phyloP scores from a whole-genome alignment of 2,797 vertebrate species.

The Tapera naevia region DNA sequence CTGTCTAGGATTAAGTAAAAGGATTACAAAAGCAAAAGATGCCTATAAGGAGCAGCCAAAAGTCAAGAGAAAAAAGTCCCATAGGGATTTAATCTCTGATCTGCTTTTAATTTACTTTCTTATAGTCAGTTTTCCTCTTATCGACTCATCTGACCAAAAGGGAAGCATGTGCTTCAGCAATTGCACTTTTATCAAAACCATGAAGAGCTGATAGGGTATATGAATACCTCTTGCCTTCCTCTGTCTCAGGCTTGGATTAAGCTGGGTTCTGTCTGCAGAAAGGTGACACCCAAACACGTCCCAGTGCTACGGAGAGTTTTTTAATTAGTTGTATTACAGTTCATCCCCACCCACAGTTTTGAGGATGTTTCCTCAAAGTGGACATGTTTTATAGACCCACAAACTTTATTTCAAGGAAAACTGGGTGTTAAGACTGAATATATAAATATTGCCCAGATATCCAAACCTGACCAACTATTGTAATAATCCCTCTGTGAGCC shows the following conservation, averaged over 20 bases:
- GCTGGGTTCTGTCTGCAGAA: background rate
- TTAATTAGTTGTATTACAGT: background rate
- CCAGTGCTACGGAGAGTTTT: background rate
- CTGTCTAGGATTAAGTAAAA: background rate
- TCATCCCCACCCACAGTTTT: background rate
- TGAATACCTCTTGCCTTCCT: background rate
- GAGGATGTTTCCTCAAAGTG: background rate
- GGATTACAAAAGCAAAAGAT: background rate
- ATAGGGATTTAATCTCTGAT: background rate
- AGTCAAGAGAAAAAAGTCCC: background rate
- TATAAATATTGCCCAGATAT: background rate
- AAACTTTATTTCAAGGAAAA: background rate
- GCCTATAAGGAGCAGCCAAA: background rate
- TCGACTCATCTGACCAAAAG: background rate
- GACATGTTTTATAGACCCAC: background rate
- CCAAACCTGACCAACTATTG: background rate
- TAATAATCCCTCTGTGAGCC: background rate
- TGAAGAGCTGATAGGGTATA: background rate
- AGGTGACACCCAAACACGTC: background rate
- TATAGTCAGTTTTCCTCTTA: background rate
- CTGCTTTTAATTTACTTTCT: background rate
- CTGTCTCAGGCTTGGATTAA: background rate
- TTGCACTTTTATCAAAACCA: background rate
- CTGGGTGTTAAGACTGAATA: background rate
- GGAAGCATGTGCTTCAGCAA: background rate